A percentile compares a stretch with the other conserved stretches of the same genome.
Evolutionary conservation across 2,113 vertebrate species (phyloP).

Genomic region (Tonatia bakeri): DNA sequence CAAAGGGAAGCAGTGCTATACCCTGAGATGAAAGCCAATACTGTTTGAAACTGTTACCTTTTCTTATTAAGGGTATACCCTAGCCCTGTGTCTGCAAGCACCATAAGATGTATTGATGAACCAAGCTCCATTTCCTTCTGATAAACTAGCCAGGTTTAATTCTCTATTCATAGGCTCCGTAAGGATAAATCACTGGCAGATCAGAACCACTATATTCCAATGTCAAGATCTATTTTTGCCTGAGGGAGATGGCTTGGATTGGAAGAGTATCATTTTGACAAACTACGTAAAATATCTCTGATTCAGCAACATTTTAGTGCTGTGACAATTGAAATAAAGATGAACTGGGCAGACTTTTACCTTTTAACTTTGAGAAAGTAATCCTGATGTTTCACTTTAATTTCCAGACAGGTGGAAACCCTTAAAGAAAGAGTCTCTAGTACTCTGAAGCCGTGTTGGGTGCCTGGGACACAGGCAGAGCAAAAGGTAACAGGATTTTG

Average conservation of each 20-base stretch:
- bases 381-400: background rate
- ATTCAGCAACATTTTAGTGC: constrained; percentile 12
- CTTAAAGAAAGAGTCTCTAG: background rate
- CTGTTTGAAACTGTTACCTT: background rate
- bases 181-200: background rate
- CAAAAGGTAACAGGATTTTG: background rate
- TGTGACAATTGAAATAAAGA: background rate
- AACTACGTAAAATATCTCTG: background rate
- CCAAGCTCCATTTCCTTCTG: background rate
- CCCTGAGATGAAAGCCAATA: background rate
- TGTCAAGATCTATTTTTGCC: background rate
- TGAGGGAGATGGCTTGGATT: background rate
- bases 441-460: background rate
- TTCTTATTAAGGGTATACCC: background rate
- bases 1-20: background rate
- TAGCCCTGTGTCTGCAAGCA: background rate
- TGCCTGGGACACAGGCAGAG: background rate
- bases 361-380: background rate
- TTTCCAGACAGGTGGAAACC: background rate
- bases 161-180: background rate
- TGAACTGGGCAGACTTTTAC: background rate
- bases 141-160: constrained; percentile 23
- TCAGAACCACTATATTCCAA: background rate
- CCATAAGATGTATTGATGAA: background rate
- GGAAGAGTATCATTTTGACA: background rate